Conservation (phyloP, 2,888 invertebrate genomes). For the Chrysodeixis includens region DNA sequence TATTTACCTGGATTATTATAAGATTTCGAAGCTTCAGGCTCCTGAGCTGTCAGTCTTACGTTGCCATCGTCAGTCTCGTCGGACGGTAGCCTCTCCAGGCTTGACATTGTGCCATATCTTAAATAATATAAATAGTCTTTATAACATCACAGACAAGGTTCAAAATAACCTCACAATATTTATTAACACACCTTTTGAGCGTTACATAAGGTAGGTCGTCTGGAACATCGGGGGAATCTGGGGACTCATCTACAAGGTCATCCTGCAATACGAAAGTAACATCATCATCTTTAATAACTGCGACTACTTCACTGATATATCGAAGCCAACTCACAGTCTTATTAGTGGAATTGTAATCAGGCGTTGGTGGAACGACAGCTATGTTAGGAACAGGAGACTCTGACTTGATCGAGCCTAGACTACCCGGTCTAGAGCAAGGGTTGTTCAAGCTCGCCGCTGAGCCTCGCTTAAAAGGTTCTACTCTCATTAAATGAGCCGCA, state of each 20-base stretch:
- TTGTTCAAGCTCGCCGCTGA: slow-evolving; percentile 69
- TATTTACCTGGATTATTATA: slow-evolving; percentile 74
- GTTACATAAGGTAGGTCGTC: slow-evolving; percentile 93
- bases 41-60: slow-evolving; percentile 80
- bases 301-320: slow-evolving; percentile 16
- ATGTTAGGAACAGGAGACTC: slow-evolving; percentile 91
- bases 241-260: slow-evolving; percentile 90
- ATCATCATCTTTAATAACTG: slow-evolving; percentile 17
- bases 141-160: slow-evolving; percentile 37
- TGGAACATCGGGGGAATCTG: slow-evolving; percentile 91
- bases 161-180: slow-evolving; percentile 23
- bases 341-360: slow-evolving; percentile 88
- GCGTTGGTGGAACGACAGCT: slow-evolving; percentile 93
- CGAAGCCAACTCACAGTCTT: slow-evolving; percentile 80
- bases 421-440: slow-evolving; percentile 84
- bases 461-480: slow-evolving; percentile 88
- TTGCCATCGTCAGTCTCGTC: slow-evolving; percentile 90
- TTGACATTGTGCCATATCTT: slow-evolving; percentile 92
- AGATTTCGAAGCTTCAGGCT: slow-evolving; percentile 76
- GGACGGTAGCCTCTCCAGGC: slow-evolving; percentile 91
- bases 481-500: slow-evolving; percentile 89
- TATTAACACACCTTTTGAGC: slow-evolving; percentile 87
- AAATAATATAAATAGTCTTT: slow-evolving; percentile 57
- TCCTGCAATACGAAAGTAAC: slow-evolving; percentile 70
- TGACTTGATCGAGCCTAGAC: slow-evolving; percentile 78